Percentiles rank a stretch among this genome's conserved stretches.
phyloP scores from a whole-genome alignment of 2,113 vertebrate genomes.

The Todiramphus chloris region DNA sequence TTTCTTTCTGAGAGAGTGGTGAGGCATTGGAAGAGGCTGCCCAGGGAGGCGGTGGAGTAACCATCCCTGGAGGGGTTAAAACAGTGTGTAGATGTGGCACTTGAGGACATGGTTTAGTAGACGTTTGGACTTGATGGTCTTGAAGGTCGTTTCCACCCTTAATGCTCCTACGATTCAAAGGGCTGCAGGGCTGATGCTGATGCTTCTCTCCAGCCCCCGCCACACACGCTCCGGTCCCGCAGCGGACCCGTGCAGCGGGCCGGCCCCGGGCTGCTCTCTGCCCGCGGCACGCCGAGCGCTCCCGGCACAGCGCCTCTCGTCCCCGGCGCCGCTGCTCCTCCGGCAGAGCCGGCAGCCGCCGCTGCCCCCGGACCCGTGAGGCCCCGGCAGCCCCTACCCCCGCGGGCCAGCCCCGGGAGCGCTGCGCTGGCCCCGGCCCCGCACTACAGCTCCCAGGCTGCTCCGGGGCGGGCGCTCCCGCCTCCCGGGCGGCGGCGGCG shows the following conservation, averaged over 20 bases:
- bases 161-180: too few relatives aligned
- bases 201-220: background rate
- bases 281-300: background rate
- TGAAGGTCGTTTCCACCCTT: too few relatives aligned
- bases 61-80: too few relatives aligned
- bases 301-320: too few relatives aligned
- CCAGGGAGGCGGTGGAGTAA: too few relatives aligned
- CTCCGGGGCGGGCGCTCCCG: background rate
- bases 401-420: background rate
- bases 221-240: background rate
- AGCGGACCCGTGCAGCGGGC: fast-evolving
- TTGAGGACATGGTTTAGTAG: too few relatives aligned
- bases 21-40: too few relatives aligned
- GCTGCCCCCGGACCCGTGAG: background rate
- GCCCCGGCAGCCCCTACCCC: too few relatives aligned
- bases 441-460: background rate
- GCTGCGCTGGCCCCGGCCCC: background rate
- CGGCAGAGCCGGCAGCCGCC: too few relatives aligned
- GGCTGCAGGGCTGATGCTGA: background rate
- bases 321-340: background rate
- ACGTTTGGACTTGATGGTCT: too few relatives aligned
- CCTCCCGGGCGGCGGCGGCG: background rate
- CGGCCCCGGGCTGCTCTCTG: background rate
- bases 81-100: too few relatives aligned
- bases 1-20: too few relatives aligned